These are phyloP conservation scores for Drosophila monieri DNA, from an alignment of 2,888 invertebrate species.

Conservation along the genomic window DNA sequence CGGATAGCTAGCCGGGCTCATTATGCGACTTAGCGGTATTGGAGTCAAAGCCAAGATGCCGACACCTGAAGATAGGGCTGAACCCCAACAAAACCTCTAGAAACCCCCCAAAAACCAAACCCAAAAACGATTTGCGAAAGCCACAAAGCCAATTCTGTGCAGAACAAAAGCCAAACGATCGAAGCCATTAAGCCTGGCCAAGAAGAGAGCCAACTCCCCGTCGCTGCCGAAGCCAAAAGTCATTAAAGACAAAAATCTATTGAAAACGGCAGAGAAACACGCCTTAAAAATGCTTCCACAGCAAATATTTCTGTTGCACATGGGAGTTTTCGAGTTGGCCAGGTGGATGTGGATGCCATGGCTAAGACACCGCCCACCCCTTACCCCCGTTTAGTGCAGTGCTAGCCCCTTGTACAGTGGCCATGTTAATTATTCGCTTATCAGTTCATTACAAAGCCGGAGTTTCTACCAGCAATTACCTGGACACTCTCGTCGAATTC, in stretches of 20 bases:
- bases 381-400: background rate
- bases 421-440: constrained; percentile 73
- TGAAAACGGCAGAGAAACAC: constrained; percentile 64
- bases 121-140: constrained; percentile 39
- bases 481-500: constrained; percentile 26
- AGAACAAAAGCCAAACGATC: constrained; percentile 64
- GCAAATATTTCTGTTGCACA: constrained; percentile 44
- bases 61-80: constrained; percentile 31
- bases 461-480: constrained; percentile 43
- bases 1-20: constrained; percentile 34
- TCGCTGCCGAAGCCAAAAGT: constrained; percentile 55
- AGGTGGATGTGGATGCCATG: constrained; percentile 40
- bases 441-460: constrained; percentile 67
- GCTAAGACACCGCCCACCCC: constrained; percentile 1
- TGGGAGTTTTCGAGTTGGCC: constrained; percentile 24
- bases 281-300: constrained; percentile 57
- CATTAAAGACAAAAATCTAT: constrained; percentile 74
- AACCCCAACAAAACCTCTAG: constrained; percentile 1
- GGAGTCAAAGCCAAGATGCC: constrained; percentile 31
- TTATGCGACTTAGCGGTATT: constrained; percentile 45
- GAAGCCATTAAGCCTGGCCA: constrained; percentile 57
- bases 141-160: constrained; percentile 47
- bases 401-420: constrained; percentile 2
- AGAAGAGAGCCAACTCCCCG: constrained; percentile 13
- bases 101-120: constrained; percentile 17